Percentiles rank a stretch among this genome's conserved stretches.
Conservation (phyloP, 2,888 invertebrate genomes). For the Erebia ligea region DNA sequence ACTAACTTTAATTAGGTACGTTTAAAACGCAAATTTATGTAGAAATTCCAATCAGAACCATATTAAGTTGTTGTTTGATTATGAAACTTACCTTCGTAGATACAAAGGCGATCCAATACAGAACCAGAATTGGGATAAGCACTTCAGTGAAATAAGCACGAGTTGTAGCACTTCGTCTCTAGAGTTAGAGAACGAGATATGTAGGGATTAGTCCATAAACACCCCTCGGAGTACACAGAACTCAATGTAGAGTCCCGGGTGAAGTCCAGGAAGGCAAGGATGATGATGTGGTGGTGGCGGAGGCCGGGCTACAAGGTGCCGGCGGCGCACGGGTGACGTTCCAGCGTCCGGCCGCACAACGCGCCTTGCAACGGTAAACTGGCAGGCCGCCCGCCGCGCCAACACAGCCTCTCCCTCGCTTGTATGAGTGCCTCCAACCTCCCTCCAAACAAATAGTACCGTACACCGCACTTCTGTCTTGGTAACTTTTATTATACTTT, state of each 20-base stretch:
- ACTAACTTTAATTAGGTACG: constrained; percentile 28
- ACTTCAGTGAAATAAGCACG: constrained; percentile 78
- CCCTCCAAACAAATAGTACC: constrained; percentile 83
- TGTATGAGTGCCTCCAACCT: constrained; percentile 80
- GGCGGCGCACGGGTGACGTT: constrained; percentile 77
- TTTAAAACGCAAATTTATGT: constrained; percentile 34
- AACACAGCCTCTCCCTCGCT: constrained; percentile 79
- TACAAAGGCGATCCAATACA: constrained; percentile 76
- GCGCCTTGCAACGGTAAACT: constrained; percentile 84
- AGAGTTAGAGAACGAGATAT: constrained; percentile 57
- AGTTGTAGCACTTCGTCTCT: constrained; percentile 76
- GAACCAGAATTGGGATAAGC: constrained; percentile 76
- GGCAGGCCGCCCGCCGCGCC: constrained; percentile 72
- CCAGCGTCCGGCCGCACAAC: constrained; percentile 80
- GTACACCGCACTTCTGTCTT: constrained; percentile 79
- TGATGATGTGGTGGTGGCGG: constrained; percentile 52
- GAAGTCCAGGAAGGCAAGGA: constrained; percentile 52
- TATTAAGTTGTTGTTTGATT: constrained; percentile 23
- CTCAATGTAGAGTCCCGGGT: constrained; percentile 51
- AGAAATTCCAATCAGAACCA: constrained; percentile 21
- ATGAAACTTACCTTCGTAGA: constrained; percentile 64
- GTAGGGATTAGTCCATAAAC: constrained; percentile 57
- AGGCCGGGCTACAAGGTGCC: constrained; percentile 63
- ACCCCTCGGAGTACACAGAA: constrained; percentile 57
- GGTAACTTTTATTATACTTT: constrained; percentile 79